Evolutionary conservation across 2,797 vertebrate genomes (phyloP), one percentile per base, ranked within the genome.

Genomic region (Cossypha heuglini): DNA sequence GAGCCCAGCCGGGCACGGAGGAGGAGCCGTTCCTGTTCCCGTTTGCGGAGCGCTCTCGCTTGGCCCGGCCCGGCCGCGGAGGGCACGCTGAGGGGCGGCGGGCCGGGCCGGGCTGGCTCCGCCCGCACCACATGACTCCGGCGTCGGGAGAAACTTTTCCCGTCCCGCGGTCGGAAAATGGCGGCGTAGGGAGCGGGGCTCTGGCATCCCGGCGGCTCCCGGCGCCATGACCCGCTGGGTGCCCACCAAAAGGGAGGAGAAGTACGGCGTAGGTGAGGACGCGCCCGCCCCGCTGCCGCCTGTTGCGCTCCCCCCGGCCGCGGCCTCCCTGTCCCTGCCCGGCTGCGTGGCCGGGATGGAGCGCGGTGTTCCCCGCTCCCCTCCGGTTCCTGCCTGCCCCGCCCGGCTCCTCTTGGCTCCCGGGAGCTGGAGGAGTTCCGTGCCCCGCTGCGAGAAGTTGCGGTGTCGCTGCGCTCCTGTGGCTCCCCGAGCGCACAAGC

Each of bases 91-190:
- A 64, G 75, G 61, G 49, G 61, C 66, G 55, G 78, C 33, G 24
- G 51, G 64, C 45, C 25, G 45, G 63, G 18, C 62, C 31, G 42
- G 62, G 16, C 63, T 29, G 64, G 64, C 84, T 86, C 84, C 84
- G 74, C 84, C 84, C 84, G 84, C 74, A 86, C 74, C 84, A 78
- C 84, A 86, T 86, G 84, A 86, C 79, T 78, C 42, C 10, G 8
- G 40, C 11, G 57, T 54, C 67, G 57, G 79, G 49, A 63, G 74
- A 86, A 86, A 86, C 74, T 86, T 86, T 86, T 86, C 74, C 84
- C 74, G 84, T 86, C 84, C 84, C 84, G 74, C 74, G 21, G 57
- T 63, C 6, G 84, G 84, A 87, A 87, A 87, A 87, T 87, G 84
- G 84, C 84, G 74, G 84, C 84, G 74, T 87, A 78, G 55, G 55